Conservation (phyloP, 2,888 invertebrate species). For the Calliphora vomitoria region DNA sequence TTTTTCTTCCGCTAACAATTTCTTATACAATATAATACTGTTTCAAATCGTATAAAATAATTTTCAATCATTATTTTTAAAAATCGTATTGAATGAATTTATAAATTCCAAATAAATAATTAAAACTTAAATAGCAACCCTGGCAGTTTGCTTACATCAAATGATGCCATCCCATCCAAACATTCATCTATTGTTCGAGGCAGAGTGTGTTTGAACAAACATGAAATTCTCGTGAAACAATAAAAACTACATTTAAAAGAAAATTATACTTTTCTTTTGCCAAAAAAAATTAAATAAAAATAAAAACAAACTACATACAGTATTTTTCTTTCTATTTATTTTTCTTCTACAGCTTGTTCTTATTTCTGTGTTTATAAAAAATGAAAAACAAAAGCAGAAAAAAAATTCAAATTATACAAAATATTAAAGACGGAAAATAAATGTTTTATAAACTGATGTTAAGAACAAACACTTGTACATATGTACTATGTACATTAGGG, state of each 20-base stretch:
- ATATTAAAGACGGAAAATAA: constrained; percentile 7
- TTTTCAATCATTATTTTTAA: too few species aligned
- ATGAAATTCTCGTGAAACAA: constrained; percentile 31
- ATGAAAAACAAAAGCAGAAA: background rate
- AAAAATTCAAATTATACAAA: background rate
- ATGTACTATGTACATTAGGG: background rate
- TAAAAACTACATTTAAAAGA: constrained; percentile 16
- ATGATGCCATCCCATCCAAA: background rate
- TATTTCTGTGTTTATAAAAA: background rate
- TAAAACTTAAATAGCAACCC: background rate
- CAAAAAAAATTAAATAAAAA: constrained; percentile 36
- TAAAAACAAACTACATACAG: constrained; percentile 21
- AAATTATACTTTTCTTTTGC: constrained; percentile 42
- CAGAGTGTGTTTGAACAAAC: constrained; percentile 12
- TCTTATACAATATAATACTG: too few species aligned
- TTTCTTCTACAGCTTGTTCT: background rate
- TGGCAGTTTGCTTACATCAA: background rate
- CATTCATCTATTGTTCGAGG: background rate
- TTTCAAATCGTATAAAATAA: too few species aligned
- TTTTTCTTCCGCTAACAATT: too few species aligned
- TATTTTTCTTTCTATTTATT: background rate
- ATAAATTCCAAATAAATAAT: too few species aligned
- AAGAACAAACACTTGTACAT: background rate
- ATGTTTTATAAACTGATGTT: background rate
- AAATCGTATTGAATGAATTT: too few species aligned